phyloP scores from a whole-genome alignment of 2,888 invertebrate species.

The Xanthia icteritia region DNA sequence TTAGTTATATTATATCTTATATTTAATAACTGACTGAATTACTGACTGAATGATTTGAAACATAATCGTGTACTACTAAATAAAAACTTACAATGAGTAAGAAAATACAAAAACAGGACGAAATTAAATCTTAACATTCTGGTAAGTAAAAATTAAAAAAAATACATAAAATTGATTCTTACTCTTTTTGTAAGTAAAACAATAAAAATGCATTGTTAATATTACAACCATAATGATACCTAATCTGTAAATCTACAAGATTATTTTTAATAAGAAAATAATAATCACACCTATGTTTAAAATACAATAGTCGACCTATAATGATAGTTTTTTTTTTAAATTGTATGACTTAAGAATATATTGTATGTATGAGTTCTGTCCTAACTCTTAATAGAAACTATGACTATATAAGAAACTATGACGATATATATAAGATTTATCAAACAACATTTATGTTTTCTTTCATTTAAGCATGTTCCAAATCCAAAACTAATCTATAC shows the following conservation, averaged over 20 bases:
- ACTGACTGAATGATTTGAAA: neutral
- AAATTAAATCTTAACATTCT: neutral
- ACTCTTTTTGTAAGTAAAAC: neutral
- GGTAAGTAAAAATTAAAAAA: constrained; percentile 21
- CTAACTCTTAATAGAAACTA: neutral
- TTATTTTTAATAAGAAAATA: neutral
- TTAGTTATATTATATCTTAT: neutral
- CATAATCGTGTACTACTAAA: neutral
- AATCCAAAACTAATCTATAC: neutral
- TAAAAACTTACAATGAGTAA: neutral
- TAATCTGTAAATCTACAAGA: neutral
- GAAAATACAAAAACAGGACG: neutral
- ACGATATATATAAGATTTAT: neutral
- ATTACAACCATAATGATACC: neutral
- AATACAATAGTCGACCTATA: neutral
- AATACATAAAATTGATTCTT: neutral
- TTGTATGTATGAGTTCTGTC: neutral
- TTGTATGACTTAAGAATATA: neutral
- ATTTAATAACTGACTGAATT: neutral
- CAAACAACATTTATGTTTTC: neutral
- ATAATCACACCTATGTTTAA: too few relatives aligned
- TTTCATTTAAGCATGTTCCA: neutral
- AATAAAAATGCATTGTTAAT: neutral
- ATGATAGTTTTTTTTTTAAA: neutral
- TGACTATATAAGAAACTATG: neutral